Percentiles rank a stretch among this genome's conserved stretches.
Conservation (phyloP, 2,113 vertebrate genomes). For the Bubo blakistoni region DNA sequence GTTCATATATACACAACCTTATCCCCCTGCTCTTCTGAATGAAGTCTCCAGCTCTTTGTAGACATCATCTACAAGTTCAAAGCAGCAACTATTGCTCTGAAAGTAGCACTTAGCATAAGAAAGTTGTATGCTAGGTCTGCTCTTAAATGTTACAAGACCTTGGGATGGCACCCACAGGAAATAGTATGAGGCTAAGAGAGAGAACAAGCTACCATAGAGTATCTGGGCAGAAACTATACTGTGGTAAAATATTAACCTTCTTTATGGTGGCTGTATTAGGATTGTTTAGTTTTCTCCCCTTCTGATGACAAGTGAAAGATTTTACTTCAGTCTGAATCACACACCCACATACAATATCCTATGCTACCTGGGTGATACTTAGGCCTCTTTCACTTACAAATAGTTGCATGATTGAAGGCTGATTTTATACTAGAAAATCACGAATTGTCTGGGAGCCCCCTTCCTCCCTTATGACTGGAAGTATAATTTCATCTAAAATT, state of each 20-base stretch:
- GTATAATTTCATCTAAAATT: neutral
- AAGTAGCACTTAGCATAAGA: neutral
- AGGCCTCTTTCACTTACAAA: neutral
- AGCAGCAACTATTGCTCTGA: neutral
- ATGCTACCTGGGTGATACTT: neutral
- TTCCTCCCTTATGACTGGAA: neutral
- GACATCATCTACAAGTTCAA: neutral
- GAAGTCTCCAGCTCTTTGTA: neutral
- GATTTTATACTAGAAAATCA: neutral
- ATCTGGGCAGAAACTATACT: neutral
- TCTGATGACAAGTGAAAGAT: neutral
- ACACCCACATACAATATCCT: neutral
- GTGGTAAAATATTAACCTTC: neutral
- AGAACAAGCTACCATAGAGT: neutral
- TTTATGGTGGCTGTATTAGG: neutral
- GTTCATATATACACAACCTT: neutral
- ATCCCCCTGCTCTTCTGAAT: neutral
- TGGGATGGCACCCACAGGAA: neutral
- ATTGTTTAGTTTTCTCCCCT: neutral
- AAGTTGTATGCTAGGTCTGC: neutral
- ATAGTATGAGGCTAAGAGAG: neutral
- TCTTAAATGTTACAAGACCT: neutral
- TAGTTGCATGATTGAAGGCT: neutral
- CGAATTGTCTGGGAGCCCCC: fast-evolving
- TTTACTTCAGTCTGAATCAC: neutral